Percentiles rank a stretch among this genome's conserved stretches.
Evolutionary conservation across 1,140 invertebrate genomes (phyloP).

Genomic region (Chlorops oryzae): DNA sequence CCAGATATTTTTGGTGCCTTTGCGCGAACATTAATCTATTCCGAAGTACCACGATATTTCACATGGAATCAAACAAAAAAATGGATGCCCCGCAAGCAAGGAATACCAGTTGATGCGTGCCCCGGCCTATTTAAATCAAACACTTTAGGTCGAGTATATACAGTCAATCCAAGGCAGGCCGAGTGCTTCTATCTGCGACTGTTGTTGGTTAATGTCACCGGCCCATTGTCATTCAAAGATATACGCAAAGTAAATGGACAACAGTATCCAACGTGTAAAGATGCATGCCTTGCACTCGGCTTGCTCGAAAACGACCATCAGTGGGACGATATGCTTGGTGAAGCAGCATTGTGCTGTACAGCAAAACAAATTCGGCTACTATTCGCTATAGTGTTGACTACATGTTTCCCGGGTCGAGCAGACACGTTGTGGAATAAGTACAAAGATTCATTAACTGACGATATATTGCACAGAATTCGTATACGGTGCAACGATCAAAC

Average conservation of each 20-base stretch:
- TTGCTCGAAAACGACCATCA: conserved; percentile 45
- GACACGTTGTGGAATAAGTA: conserved; percentile 36
- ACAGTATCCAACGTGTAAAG: conserved; percentile 27
- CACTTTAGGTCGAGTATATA: conserved; percentile 43
- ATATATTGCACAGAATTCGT: conserved; percentile 31
- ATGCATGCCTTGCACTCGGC: conserved; percentile 29
- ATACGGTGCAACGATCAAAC: conserved; percentile 25
- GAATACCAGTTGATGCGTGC: conserved; percentile 14
- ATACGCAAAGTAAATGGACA: conserved; percentile 19
- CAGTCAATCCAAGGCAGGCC: conserved; percentile 35
- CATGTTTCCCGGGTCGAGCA: conserved; percentile 31
- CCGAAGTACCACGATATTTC: conserved; percentile 45
- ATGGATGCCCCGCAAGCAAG: conserved; percentile 1
- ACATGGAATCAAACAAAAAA: conserved; percentile 46
- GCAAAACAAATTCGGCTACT: conserved; percentile 27
- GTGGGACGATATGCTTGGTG: conserved; percentile 38
- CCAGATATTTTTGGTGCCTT: conserved; percentile 45
- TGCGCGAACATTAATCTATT: conserved; percentile 46
- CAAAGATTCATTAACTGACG: conserved; percentile 29
- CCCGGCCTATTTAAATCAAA: conserved; percentile 21
- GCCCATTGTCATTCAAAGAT: conserved; percentile 20
- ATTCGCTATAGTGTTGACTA: conserved; percentile 35
- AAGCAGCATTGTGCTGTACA: conserved; percentile 32
- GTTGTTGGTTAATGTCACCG: conserved; percentile 21
- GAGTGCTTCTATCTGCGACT: conserved; percentile 47